phyloP scores from a whole-genome alignment of 2,888 invertebrate species.

The Ypsolopha scabrella region DNA sequence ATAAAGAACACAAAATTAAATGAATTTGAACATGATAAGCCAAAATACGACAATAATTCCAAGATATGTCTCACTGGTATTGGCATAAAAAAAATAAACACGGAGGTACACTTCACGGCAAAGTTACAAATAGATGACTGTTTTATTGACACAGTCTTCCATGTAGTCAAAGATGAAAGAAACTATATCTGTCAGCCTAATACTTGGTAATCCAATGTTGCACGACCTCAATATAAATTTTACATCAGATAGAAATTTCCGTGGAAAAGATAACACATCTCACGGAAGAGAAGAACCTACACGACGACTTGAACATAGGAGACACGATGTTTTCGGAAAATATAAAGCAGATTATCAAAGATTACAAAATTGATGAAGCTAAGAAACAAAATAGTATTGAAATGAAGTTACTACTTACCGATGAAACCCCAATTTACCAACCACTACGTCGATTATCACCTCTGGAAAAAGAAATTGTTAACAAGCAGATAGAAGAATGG shows the following conservation, averaged over 20 bases:
- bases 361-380: too few relatives aligned
- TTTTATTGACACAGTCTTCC: background rate
- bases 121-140: background rate
- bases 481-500: conserved; percentile 2
- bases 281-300: background rate
- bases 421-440: too few relatives aligned
- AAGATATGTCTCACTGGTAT: too few relatives aligned
- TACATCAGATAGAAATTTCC: background rate
- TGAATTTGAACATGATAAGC: too few relatives aligned
- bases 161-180: background rate
- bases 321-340: conserved; percentile 3
- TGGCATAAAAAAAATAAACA: background rate
- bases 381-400: too few relatives aligned
- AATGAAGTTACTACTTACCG: too few relatives aligned
- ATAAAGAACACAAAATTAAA: too few relatives aligned
- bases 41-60: too few relatives aligned
- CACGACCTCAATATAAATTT: background rate
- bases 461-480: conserved; percentile 7
- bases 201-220: background rate
- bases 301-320: background rate
- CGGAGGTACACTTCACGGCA: background rate
- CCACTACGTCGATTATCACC: too few relatives aligned
- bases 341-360: conserved; percentile 12
- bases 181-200: background rate
- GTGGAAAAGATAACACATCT: background rate